Conservation (phyloP, 2,797 vertebrate species). For the Hydrocynus forskahlii region DNA sequence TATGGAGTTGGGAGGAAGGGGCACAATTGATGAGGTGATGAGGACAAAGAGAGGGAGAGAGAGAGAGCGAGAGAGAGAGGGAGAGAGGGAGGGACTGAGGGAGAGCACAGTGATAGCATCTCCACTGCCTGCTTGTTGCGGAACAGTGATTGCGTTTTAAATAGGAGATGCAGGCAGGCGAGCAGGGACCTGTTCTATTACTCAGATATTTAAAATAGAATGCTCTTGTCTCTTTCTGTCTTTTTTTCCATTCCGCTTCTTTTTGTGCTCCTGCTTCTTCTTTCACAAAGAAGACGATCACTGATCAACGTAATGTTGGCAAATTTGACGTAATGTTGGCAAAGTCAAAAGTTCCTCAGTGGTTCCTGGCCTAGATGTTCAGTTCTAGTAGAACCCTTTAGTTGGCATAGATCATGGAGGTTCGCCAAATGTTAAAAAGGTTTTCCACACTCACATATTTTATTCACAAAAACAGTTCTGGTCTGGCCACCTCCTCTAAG, state of each 20-base stretch:
- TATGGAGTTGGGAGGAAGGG: constrained; percentile 54
- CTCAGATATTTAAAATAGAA: constrained; percentile 75
- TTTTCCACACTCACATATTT: background rate
- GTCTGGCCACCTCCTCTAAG: too few species aligned
- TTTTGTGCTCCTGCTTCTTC: background rate
- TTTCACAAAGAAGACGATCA: background rate
- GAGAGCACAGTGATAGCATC: constrained; percentile 76
- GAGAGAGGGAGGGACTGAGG: constrained; percentile 39
- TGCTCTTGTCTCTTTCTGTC: constrained; percentile 44
- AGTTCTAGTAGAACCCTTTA: too few species aligned
- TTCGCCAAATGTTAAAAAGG: too few species aligned
- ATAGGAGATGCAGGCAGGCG: constrained; percentile 74
- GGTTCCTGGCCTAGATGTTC: background rate
- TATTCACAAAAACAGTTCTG: background rate
- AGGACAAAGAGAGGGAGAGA: constrained; percentile 24
- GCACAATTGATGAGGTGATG: constrained; percentile 42
- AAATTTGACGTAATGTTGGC: too few species aligned
- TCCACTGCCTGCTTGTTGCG: constrained; percentile 69
- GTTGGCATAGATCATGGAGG: too few species aligned
- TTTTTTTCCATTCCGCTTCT: background rate
- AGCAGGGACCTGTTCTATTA: constrained; percentile 73
- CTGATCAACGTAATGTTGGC: background rate
- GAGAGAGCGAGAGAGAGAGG: constrained; percentile 42
- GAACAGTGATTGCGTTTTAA: constrained; percentile 80
- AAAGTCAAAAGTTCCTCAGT: background rate